These are phyloP conservation scores for Leptinotarsa haldemani DNA, from an alignment of 2,888 invertebrate species.

Conservation along the genomic window DNA sequence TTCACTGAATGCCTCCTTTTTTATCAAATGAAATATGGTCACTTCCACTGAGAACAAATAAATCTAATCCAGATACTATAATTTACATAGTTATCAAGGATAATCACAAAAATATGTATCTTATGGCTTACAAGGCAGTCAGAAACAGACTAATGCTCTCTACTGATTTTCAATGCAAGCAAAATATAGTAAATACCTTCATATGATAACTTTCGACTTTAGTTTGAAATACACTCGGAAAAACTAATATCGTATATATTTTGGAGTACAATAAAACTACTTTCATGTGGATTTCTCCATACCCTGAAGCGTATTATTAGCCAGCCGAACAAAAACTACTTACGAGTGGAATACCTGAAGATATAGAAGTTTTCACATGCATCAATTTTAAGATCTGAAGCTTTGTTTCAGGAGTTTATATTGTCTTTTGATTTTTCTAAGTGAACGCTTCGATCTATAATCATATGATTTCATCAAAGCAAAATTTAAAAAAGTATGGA, in stretches of 20 bases:
- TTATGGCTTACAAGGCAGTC: background rate
- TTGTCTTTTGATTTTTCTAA: background rate
- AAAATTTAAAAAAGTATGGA: too few species aligned
- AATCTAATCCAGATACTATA: background rate
- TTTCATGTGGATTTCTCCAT: background rate
- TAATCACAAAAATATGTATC: background rate
- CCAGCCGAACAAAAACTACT: background rate
- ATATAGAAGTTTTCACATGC: too few species aligned
- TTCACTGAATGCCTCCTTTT: too few species aligned
- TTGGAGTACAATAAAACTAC: background rate
- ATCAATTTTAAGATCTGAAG: too few species aligned
- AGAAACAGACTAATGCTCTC: constrained; percentile 5
- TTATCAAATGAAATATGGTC: too few species aligned
- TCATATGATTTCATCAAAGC: background rate
- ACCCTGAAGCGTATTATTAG: constrained; percentile 12
- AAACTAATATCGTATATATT: background rate
- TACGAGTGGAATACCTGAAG: too few species aligned
- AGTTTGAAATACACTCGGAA: too few species aligned
- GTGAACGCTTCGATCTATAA: background rate
- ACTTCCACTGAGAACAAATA: too few species aligned
- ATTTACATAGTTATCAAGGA: background rate
- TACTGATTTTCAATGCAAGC: background rate
- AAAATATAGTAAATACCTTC: background rate
- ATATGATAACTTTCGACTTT: background rate
- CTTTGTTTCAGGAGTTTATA: too few species aligned